Evolutionary conservation across 2,888 invertebrate genomes (phyloP).

Genomic region (Philaethria dido): DNA sequence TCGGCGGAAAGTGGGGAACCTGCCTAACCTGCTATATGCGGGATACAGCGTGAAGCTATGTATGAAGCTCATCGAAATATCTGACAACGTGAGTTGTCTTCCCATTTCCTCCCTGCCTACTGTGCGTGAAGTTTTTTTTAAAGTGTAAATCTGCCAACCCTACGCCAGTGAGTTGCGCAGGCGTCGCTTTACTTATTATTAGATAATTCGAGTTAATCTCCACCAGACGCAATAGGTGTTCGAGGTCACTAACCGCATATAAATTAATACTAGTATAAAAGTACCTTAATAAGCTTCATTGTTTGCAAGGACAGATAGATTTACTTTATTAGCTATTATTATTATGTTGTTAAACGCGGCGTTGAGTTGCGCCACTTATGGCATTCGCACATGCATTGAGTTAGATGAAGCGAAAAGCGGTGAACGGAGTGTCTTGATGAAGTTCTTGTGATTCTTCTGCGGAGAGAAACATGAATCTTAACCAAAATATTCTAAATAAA

Average conservation of each 20-base stretch:
- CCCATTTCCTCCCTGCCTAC: too few relatives aligned
- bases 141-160: conserved; percentile 8
- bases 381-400: too few relatives aligned
- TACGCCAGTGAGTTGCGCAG: conserved; percentile 42
- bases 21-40: too few relatives aligned
- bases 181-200: conserved; percentile 48
- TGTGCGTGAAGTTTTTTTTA: not conserved
- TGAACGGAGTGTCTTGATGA: too few relatives aligned
- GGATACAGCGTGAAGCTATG: too few relatives aligned
- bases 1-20: too few relatives aligned
- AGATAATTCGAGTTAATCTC: conserved; percentile 58
- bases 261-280: conserved; percentile 54
- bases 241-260: conserved; percentile 67
- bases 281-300: conserved; percentile 38
- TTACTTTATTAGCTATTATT: conserved; percentile 18
- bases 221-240: conserved; percentile 63
- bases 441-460: too few relatives aligned
- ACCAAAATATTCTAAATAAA: too few relatives aligned
- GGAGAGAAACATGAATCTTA: too few relatives aligned
- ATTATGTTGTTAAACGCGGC: not conserved
- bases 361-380: too few relatives aligned
- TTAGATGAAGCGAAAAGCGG: too few relatives aligned
- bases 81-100: not conserved
- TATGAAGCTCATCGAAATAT: too few relatives aligned
- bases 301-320: conserved; percentile 35